Conservation (phyloP, 2,113 vertebrate genomes). For the Microcebus murinus region DNA sequence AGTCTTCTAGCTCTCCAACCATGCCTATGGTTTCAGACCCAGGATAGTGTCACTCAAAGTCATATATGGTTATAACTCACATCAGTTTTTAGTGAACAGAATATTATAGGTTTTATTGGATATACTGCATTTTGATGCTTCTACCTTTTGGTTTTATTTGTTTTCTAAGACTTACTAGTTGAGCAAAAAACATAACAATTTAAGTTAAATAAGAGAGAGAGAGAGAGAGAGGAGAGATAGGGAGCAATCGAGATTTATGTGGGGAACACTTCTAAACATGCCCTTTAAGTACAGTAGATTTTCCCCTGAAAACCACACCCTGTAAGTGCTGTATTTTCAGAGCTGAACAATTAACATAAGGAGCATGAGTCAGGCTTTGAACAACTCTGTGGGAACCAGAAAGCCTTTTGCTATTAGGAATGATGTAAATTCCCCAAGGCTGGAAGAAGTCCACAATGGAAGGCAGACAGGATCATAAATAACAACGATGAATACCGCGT, state of each 20-base stretch:
- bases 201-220: conserved; percentile 48
- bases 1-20: neutral
- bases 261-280: conserved; percentile 91
- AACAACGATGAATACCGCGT: conserved; percentile 83
- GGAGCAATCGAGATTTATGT: conserved; percentile 86
- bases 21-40: neutral
- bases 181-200: conserved; percentile 75
- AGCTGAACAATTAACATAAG: conserved; percentile 93
- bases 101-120: conserved; percentile 3
- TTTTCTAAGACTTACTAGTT: conserved; percentile 48
- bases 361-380: conserved; percentile 92
- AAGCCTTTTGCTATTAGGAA: conserved; percentile 90
- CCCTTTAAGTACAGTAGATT: conserved; percentile 90
- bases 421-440: conserved; percentile 92
- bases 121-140: neutral
- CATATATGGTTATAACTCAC: conserved; percentile 37
- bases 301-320: conserved; percentile 89
- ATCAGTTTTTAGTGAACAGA: conserved; percentile 27
- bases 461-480: conserved; percentile 87
- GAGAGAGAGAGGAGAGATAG: conserved; percentile 63
- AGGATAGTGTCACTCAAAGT: neutral
- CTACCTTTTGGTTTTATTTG: conserved; percentile 5
- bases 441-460: conserved; percentile 89
- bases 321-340: conserved; percentile 89
- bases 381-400: conserved; percentile 93